Conservation (phyloP, 2,113 vertebrate genomes). For the Peromyscus polionotus region DNA sequence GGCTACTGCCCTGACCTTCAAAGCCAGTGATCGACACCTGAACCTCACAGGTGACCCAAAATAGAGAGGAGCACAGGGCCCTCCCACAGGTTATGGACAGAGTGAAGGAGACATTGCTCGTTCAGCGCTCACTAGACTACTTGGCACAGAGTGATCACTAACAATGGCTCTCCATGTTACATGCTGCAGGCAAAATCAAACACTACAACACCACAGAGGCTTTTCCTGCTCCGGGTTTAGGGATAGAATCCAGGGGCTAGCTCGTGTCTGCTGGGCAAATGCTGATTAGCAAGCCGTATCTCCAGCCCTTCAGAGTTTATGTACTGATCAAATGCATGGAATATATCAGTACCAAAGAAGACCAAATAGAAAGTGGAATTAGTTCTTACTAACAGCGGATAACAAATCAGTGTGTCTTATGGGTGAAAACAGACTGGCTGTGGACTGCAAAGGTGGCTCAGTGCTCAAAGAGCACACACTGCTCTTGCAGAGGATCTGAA, state of each 20-base stretch:
- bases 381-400: neutral
- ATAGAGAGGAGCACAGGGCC: neutral
- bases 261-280: neutral
- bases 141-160: neutral
- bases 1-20: neutral
- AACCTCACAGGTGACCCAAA: neutral
- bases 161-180: neutral
- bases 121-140: neutral
- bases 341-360: neutral
- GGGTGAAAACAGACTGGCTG: neutral
- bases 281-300: neutral
- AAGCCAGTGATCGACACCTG: neutral
- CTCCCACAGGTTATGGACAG: neutral
- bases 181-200: neutral
- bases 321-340: neutral
- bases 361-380: neutral
- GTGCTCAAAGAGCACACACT: neutral
- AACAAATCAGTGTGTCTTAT: neutral
- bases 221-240: neutral
- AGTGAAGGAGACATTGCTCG: neutral
- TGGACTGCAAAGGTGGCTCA: neutral
- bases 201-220: neutral
- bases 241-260: neutral
- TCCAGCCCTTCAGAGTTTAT: neutral
- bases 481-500: neutral